These are phyloP conservation scores for Atta colombica DNA, from an alignment of 1,140 invertebrate genomes.

Conservation along the genomic window DNA sequence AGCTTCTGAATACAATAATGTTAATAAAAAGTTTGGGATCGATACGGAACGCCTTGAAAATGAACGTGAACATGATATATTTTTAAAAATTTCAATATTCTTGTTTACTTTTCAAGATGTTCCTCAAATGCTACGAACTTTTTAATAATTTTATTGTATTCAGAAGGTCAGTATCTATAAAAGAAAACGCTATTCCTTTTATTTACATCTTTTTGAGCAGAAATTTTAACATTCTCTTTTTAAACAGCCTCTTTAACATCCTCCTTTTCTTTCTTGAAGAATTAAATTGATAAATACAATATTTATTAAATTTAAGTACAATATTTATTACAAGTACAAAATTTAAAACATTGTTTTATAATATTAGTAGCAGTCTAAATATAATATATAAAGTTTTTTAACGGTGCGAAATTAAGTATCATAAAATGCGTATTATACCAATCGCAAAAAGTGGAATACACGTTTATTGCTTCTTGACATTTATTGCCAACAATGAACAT, in stretches of 20 bases:
- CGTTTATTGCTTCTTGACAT: conserved; percentile 46
- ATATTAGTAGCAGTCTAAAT: background rate
- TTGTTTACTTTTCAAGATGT: no score
- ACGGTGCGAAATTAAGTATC: conserved; percentile 30
- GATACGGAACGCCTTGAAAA: no score
- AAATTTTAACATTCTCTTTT: background rate
- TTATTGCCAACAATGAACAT: conserved; percentile 54
- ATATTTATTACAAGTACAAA: background rate
- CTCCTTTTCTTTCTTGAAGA: background rate
- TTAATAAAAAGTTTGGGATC: no score
- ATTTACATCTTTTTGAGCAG: no score
- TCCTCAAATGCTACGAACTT: no score
- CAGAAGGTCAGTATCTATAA: no score
- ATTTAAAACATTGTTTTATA: background rate
- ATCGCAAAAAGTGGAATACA: background rate
- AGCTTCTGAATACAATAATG: no score
- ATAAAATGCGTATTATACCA: background rate
- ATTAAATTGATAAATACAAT: conserved; percentile 5
- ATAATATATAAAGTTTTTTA: conserved; percentile 14
- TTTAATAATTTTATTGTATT: no score
- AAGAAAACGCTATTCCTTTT: no score
- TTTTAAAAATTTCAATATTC: no score
- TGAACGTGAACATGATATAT: no score
- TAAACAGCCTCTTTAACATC: no score
- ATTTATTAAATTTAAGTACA: background rate